Conservation (phyloP, 2,888 invertebrate species). For the Apamea crenata region DNA sequence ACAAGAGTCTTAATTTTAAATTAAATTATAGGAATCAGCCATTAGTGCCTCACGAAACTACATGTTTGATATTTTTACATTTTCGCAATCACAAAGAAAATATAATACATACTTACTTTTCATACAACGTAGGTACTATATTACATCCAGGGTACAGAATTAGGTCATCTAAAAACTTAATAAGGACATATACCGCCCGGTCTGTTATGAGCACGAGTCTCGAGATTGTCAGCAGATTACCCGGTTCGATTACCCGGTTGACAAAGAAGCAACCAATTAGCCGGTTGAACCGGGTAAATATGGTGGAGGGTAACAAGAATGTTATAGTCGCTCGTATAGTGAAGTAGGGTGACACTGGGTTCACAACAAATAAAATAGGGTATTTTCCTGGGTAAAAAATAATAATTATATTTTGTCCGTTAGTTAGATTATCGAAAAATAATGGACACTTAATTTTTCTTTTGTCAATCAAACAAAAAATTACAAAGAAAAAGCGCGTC, state of each 20-base stretch:
- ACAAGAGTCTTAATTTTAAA: too few species aligned
- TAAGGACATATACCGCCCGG: slow-evolving; percentile 31
- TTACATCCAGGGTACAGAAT: slow-evolving; percentile 14
- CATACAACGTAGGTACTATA: neutral
- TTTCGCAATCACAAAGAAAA: too few species aligned
- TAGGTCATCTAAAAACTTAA: slow-evolving; percentile 36
- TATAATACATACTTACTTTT: neutral
- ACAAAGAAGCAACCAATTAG: slow-evolving; percentile 63
- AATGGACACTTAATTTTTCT: too few species aligned
- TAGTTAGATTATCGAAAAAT: too few species aligned
- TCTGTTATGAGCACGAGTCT: slow-evolving; percentile 34
- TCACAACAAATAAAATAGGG: neutral
- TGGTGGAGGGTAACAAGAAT: slow-evolving; percentile 53
- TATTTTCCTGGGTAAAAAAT: too few species aligned
- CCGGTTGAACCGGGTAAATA: slow-evolving; percentile 53
- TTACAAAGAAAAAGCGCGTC: too few species aligned
- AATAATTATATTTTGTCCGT: too few species aligned
- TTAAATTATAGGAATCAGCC: too few species aligned
- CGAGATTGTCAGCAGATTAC: slow-evolving; percentile 54
- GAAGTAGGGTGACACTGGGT: slow-evolving; percentile 43
- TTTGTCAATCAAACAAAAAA: too few species aligned
- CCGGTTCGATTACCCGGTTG: slow-evolving; percentile 59
- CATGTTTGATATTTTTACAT: neutral
- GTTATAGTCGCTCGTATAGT: slow-evolving; percentile 49
- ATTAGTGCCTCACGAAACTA: neutral